Base-by-base conservation (phyloP, 2,888 invertebrate genomes). In the Mycalesis mineus region DNA sequence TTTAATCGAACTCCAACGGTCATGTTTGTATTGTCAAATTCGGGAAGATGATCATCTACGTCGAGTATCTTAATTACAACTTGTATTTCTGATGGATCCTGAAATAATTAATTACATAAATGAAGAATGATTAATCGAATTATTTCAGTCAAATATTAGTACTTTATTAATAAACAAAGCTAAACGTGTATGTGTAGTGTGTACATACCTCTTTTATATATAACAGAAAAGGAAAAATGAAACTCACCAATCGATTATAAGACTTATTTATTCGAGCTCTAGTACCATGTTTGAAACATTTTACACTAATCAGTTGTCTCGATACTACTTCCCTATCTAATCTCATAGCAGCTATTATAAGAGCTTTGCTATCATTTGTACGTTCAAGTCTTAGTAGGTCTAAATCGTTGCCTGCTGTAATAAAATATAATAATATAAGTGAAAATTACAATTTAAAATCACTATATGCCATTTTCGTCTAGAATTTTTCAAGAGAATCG, bases 1-100 rank as follows among this genome's bases (percentile, higher is more conserved):
- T 94, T 95, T 0, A 95, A 85, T 41, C 95, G 90, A 0, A 95
- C 94, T 1, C 95, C 95, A 6, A 95, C 82, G 0, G 94, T 94
- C 60, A 93, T 79, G 62, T 92, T 91, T 2, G 91, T 87, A 22
- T 88, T 90, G 39, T 86, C 87, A 61, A 95, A 95, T 64, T 91
- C 82, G 0, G 95, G 95, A 36, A 92, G 76, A 72, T 95, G 95
- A 66, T 95, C 95, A 67, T 95, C 95, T 14, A 95, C 89, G 65
- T 95, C 95, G 1, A 91, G 63, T 0, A 95, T 82, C 70, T 90
- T 92, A 1, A 95, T 84, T 0, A 91, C 71, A 0, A 95, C 84
- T 73, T 93, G 93, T 3, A 93, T 88, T 76, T 94, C 94, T 0
- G 94, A 92, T 0, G 93, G 91, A 69, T 95, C 94, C 83, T 93